Evolutionary conservation across 2,797 vertebrate genomes (phyloP), one percentile per base, ranked within the genome.

Genomic region (Neoniphon sammara): DNA sequence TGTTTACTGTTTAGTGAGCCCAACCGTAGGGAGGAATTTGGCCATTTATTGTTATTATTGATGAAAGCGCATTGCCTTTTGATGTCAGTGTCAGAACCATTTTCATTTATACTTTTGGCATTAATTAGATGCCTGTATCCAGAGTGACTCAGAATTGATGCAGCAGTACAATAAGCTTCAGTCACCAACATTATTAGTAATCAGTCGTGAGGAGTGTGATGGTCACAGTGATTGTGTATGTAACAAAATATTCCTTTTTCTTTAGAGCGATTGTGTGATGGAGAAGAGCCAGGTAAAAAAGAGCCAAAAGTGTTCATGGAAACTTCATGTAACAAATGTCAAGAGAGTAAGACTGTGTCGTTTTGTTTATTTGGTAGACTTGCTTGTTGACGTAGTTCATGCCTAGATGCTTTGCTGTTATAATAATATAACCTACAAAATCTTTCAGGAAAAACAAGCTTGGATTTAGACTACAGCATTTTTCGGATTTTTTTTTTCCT

Each of bases 1-100:
- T 93, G 91, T 93, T 94, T 91, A 88, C 87, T 72, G 78, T 72
- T 81, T 36, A 66, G 36, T 10, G 23, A 83, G 34, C 52, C 69
- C 47, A 31, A 70, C 58, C 73, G 80, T 56, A 34, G 31, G 66
- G 49, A 34, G 66, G 65, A 66, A 83, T 63, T 55, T 49, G 36
- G 18, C 0, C 55, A 27, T 78, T 79, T 66, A 55, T 66, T 59
- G 73, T 63, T 53, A 36, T 75, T 78, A 50, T 72, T 57, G 12
- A 73, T 77, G 56, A 64, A 56, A 62, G 83, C 73, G 15, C 5
- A 71, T 68, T 58, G 64, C 67, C 63, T 69, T 57, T 74, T n/a
- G 0, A 34, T 49, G 17, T 14, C 60, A 0, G 23, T 49, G 17
- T 14, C 60, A 0, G 23, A 47, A 30, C 5, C n/a, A 7, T 75